Evolutionary conservation across 1,140 invertebrate genomes (phyloP).

Genomic region (Agrilus planipennis): DNA sequence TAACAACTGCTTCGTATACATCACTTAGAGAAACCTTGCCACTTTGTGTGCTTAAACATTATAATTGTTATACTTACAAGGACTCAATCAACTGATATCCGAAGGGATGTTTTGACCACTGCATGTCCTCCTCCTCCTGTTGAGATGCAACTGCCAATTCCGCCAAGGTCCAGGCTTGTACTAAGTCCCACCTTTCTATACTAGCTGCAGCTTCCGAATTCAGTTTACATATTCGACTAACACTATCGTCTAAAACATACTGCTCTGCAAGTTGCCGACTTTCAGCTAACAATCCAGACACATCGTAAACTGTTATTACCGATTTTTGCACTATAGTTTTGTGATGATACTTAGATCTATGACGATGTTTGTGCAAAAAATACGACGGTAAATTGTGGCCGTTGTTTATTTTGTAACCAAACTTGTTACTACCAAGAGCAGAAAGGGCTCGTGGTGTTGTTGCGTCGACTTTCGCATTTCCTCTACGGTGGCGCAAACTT

Average conservation of each 20-base stretch:
- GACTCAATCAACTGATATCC: slow-evolving; percentile 74
- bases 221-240: slow-evolving; percentile 59
- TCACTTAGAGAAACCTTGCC: too few species aligned
- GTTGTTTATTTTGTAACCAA: slow-evolving; percentile 38
- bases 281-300: slow-evolving; percentile 61
- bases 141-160: slow-evolving; percentile 53
- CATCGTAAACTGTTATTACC: slow-evolving; percentile 69
- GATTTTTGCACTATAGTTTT: slow-evolving; percentile 32
- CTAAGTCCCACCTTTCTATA: slow-evolving; percentile 65
- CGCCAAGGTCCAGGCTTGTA: slow-evolving; percentile 75
- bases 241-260: slow-evolving; percentile 59
- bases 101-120: slow-evolving; percentile 73
- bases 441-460: slow-evolving; percentile 68
- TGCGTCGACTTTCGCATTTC: slow-evolving; percentile 52
- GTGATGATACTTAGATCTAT: slow-evolving; percentile 8
- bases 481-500: slow-evolving; percentile 57
- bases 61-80: slow-evolving; percentile 62
- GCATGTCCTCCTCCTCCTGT: slow-evolving; percentile 53
- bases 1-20: too few species aligned
- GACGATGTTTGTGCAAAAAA: slow-evolving; percentile 53
- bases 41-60: too few species aligned
- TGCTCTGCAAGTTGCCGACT: slow-evolving; percentile 69
- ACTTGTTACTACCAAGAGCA: slow-evolving; percentile 52
- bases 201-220: slow-evolving; percentile 66
- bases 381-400: slow-evolving; percentile 55